phyloP scores from a whole-genome alignment of 2,113 vertebrate species.

The Ginglymostoma cirratum region DNA sequence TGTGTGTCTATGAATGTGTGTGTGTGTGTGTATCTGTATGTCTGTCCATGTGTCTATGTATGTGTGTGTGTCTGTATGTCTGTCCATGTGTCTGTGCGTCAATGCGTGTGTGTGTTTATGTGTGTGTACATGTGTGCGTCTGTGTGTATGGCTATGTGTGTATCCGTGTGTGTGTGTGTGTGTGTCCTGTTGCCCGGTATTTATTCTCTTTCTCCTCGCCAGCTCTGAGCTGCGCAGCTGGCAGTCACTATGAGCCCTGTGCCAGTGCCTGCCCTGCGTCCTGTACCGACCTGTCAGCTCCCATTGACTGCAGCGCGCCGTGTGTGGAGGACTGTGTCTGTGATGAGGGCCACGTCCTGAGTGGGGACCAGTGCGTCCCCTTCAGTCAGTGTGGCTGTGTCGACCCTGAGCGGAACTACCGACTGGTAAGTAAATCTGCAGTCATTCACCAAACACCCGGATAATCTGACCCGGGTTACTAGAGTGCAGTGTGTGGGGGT shows the following conservation, averaged over 20 bases:
- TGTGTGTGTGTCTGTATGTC: too few species aligned
- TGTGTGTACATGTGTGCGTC: too few species aligned
- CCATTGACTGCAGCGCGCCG: conserved; percentile 50
- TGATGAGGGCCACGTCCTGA: conserved; percentile 56
- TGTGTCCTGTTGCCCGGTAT: not conserved
- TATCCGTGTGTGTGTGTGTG: not conserved
- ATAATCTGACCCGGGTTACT: too few species aligned
- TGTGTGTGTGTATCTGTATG: too few species aligned
- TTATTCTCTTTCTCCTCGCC: conserved; percentile 25
- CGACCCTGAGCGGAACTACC: not conserved
- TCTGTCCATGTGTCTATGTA: too few species aligned
- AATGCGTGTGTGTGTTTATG: too few species aligned
- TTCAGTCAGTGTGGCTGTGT: conserved; percentile 64
- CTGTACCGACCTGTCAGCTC: conserved; percentile 53
- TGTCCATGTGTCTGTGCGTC: too few species aligned
- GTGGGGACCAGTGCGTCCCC: conserved; percentile 67
- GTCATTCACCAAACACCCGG: too few species aligned
- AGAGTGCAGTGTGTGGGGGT: too few species aligned
- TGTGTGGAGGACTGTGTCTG: conserved; percentile 73
- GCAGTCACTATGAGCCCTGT: conserved; percentile 62
- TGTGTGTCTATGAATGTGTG: too few species aligned
- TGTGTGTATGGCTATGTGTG: too few species aligned
- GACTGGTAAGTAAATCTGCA: not conserved
- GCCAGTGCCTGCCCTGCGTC: conserved; percentile 59
- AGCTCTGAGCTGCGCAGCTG: conserved; percentile 63